Base-by-base conservation (phyloP, 2,113 vertebrate genomes). In the Onychostoma macrolepis region DNA sequence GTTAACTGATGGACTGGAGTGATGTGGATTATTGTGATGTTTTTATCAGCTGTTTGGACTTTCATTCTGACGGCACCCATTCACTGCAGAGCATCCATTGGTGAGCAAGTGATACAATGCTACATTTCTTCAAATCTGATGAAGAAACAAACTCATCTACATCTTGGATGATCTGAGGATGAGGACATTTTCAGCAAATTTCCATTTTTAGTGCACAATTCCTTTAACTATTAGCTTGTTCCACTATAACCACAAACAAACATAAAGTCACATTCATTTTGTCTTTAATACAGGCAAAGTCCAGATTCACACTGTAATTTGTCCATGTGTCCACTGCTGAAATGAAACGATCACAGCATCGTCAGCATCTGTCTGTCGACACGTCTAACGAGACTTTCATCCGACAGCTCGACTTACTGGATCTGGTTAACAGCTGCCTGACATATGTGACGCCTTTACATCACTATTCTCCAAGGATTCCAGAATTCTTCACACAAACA, bases 351-450 rank as follows among this genome's bases (percentile, higher is more conserved):
- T 10, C 71, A 74, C 71, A n/a, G 28, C 76, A 53, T 48, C 48
- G 1, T 78, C 48, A 53, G 76, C n/a, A 21, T 53, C 48, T 19
- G 75, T 78, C 75, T 56, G 53, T 6, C 17, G 50, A 56, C 50
- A 19, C 45, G 26, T 6, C 74, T 33, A 36, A 33, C 6, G 12
- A 78, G 76, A 30, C 45, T 78, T 78, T 50, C 28, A 79, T 36
- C 50, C 56, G 77, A 78, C 45, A 21, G 17, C 45, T 76, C 41
- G 41, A 28, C 74, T 74, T 45, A 48, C 74, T 48, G 43, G 17
- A 28, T 50, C 75, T 77, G 75, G n/a, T 77, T 50, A 77, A 50
- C 75, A 77, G n/a, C 75, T 78, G 76, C 28, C 28, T 21, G 76
- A 78, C 76, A 56, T 13, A n/a, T 56, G 77, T 36, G 48, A n/a